Conservation (phyloP, 2,888 invertebrate species). For the Erpobdella octoculata region DNA sequence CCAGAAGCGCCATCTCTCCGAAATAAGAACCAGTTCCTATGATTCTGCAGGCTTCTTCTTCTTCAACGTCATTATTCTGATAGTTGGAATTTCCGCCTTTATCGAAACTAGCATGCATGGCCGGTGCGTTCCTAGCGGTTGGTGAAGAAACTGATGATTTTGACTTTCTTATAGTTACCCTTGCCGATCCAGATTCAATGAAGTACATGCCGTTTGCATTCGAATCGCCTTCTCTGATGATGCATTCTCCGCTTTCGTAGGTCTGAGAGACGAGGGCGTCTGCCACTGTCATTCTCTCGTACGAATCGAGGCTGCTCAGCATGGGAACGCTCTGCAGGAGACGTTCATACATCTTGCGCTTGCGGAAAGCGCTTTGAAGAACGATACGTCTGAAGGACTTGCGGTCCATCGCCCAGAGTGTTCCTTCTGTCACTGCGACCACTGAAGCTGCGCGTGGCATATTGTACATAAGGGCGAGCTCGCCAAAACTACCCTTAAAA, state of each 20-base stretch:
- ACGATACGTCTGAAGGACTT: conserved; percentile 51
- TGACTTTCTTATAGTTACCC: conserved; percentile 69
- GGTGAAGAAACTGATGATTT: background rate
- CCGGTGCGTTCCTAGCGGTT: background rate
- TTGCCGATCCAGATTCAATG: conserved; percentile 63
- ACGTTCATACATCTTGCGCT: conserved; percentile 50
- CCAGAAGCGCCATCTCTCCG: conserved; percentile 89
- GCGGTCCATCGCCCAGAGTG: conserved; percentile 52
- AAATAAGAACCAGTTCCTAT: conserved; percentile 72
- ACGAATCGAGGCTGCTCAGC: conserved; percentile 46
- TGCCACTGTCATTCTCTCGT: conserved; percentile 51
- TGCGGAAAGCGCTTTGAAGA: conserved; percentile 50
- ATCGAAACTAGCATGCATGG: conserved; percentile 60
- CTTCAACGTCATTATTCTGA: conserved; percentile 60
- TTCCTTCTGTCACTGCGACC: conserved; percentile 44
- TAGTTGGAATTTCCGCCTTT: conserved; percentile 51
- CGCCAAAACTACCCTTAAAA: conserved; percentile 49
- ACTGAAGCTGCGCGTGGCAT: conserved; percentile 52
- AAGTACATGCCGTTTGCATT: conserved; percentile 51
- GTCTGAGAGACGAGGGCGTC: conserved; percentile 47
- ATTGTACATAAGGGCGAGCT: conserved; percentile 52
- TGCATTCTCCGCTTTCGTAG: conserved; percentile 45
- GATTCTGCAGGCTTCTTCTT: conserved; percentile 56
- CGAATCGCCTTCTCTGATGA: conserved; percentile 48
- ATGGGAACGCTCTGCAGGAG: conserved; percentile 49